Evolutionary conservation across 2,113 vertebrate species (phyloP).

Genomic region (Cromileptes altivelis): DNA sequence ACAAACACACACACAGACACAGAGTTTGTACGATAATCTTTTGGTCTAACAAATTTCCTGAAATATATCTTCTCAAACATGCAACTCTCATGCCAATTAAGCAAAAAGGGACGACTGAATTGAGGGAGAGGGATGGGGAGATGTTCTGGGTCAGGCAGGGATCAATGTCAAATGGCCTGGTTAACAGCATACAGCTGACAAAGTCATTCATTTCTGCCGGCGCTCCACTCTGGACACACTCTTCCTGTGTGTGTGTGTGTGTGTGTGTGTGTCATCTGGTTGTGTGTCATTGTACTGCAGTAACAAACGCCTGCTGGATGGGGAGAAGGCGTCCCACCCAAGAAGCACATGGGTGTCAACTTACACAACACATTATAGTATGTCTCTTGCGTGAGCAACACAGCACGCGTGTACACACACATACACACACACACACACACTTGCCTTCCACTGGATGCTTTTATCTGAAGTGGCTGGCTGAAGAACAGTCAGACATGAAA

Average conservation of each 20-base stretch:
- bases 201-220: constrained; percentile 77
- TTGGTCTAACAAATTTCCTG: not conserved
- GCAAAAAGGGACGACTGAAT: constrained; percentile 5
- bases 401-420: not conserved
- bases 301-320: constrained; percentile 30
- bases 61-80: constrained; percentile 1
- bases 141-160: constrained; percentile 74
- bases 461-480: constrained; percentile 53
- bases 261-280: not conserved
- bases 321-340: constrained; percentile 58
- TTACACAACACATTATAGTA: constrained; percentile 66
- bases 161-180: constrained; percentile 86
- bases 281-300: constrained; percentile 43
- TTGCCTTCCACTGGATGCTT: constrained; percentile 22
- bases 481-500: constrained; percentile 34
- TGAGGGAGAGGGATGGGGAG: constrained; percentile 23
- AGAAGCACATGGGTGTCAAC: constrained; percentile 55
- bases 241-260: constrained; percentile 21
- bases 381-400: constrained; percentile 47
- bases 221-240: constrained; percentile 38
- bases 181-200: constrained; percentile 73
- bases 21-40: not conserved
- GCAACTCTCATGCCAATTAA: constrained; percentile 3
- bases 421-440: constrained; percentile 10
- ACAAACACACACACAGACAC: not conserved